Evolutionary conservation across 2,797 vertebrate species (phyloP), one percentile per base, ranked within the genome.

Genomic region (Austrolebias charrua): DNA sequence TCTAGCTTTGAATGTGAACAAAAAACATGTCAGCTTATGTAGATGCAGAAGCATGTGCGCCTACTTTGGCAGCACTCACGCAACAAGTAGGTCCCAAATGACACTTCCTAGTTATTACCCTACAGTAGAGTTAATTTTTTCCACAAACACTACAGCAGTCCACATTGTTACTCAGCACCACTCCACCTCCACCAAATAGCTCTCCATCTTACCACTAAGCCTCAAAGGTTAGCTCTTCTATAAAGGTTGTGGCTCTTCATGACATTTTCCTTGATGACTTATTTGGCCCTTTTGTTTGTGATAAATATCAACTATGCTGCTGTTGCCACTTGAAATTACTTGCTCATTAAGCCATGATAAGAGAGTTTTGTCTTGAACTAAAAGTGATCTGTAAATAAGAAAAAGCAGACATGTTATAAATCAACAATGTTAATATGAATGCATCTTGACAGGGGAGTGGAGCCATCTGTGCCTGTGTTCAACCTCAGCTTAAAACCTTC

Each of bases 261-360:
- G 90, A 83, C 90, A 89, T 91, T 92, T 90, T 46, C 62, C 69
- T 50, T 73, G 72, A 87, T 86, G 78, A 77, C 88, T 88, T 85
- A 80, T 75, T 84, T 76, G 78, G 55, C 62, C 35, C 70, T 63
- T 75, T 82, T 57, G 60, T 81, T 84, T 82, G 65, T 78, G 73
- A 82, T 84, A 82, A 84, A 89, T 84, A 86, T 85, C 78, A 82
- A 67, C 76, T 8, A 10, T 59, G 42, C 42, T 50, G 49, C 70
- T 67, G 76, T 71, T 72, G 75, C 65, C 66, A 61, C 67, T 75
- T 43, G 3, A 48, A 67, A 70, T 79, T 45, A 78, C 62, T 63
- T 10, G 57, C 48, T 73, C 66, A 76, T 82, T 82, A 76, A 66
- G 49, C 53, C 24, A 51, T 49, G 66, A 71, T 43, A 53, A 46